phyloP scores from a whole-genome alignment of 2,888 invertebrate genomes.

The Agrenia bidenticulata region DNA sequence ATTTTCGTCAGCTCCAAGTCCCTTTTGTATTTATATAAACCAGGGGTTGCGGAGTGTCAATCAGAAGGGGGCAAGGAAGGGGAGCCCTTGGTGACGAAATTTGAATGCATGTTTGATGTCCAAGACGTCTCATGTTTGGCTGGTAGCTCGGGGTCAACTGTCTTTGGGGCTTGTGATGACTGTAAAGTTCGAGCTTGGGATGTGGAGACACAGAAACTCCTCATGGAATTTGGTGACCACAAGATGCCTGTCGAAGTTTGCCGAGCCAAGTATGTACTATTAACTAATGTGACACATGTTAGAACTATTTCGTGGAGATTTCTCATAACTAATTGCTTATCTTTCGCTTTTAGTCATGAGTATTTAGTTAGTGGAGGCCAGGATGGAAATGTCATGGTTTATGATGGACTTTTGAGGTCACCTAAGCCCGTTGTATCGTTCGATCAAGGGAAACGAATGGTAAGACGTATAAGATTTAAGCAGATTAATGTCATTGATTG shows the following conservation, averaged over 20 bases:
- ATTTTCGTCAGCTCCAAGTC: slow-evolving; percentile 38
- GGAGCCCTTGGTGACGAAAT: slow-evolving; percentile 21
- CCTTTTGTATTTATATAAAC: slow-evolving; percentile 32
- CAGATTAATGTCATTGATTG: no score
- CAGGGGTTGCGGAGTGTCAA: slow-evolving; percentile 12
- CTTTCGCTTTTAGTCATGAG: slow-evolving; percentile 36
- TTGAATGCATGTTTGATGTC: slow-evolving; percentile 39
- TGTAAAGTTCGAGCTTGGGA: slow-evolving; percentile 42
- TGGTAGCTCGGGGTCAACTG: slow-evolving; percentile 16
- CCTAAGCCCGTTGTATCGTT: slow-evolving; percentile 36
- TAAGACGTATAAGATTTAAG: slow-evolving; percentile 25
- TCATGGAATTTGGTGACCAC: slow-evolving; percentile 30
- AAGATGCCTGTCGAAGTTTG: slow-evolving; percentile 40
- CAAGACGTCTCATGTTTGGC: slow-evolving; percentile 38
- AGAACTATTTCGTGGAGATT: not conserved
- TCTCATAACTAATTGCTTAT: not conserved
- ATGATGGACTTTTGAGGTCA: slow-evolving; percentile 38
- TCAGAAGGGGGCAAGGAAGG: slow-evolving; percentile 14
- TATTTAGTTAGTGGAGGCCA: slow-evolving; percentile 43
- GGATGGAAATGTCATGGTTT: slow-evolving; percentile 44
- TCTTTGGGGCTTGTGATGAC: slow-evolving; percentile 46
- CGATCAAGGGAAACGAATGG: slow-evolving; percentile 35
- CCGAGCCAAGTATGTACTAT: slow-evolving; percentile 35
- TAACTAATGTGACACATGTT: not conserved
- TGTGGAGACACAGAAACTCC: slow-evolving; percentile 36